Evolutionary conservation across 2,888 invertebrate species (phyloP).

Genomic region (Chalcosyrphus nemorum): DNA sequence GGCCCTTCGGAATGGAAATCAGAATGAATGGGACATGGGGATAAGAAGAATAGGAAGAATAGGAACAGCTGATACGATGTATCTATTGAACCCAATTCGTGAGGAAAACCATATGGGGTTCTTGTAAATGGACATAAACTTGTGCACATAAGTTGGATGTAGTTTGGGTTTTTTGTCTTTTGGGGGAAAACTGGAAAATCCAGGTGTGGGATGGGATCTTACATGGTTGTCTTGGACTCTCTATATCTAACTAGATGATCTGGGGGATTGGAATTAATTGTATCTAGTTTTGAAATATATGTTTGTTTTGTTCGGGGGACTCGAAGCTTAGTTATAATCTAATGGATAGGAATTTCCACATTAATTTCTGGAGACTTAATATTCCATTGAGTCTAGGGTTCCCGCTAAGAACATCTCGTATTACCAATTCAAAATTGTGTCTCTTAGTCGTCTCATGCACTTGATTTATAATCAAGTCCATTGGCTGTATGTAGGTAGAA

Average conservation of each 20-base stretch:
- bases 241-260: not conserved
- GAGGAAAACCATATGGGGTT: not conserved
- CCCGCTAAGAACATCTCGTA: too few relatives aligned
- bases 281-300: too few relatives aligned
- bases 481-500: too few relatives aligned
- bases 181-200: constrained; percentile 19
- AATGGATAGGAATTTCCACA: too few relatives aligned
- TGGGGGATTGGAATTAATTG: not conserved
- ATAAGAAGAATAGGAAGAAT: constrained; percentile 11
- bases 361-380: too few relatives aligned
- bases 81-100: constrained; percentile 18
- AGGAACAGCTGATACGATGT: not conserved
- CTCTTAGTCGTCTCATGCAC: too few relatives aligned
- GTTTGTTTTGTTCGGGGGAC: not conserved
- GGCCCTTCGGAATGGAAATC: constrained; percentile 12
- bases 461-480: too few relatives aligned
- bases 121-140: not conserved
- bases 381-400: too few relatives aligned
- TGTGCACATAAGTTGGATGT: not conserved
- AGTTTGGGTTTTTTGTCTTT: not conserved
- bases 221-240: too few relatives aligned
- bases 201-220: constrained; percentile 14
- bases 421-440: too few relatives aligned
- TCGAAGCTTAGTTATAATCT: too few relatives aligned
- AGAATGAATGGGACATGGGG: not conserved